Conservation (phyloP, 1,140 invertebrate genomes). For the Paraescarpia echinospica region DNA sequence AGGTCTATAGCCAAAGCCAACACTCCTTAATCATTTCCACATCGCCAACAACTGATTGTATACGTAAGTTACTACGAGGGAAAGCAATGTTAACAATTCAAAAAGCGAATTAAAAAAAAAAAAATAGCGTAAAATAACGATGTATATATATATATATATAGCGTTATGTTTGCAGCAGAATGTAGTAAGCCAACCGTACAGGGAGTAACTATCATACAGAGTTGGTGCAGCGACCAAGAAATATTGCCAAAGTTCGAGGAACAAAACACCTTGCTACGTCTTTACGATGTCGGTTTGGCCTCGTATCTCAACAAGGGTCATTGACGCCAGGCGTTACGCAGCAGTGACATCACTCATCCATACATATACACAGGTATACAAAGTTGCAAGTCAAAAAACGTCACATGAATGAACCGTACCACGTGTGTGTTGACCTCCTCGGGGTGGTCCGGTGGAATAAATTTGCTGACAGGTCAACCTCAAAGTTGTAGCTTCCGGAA, state of each 20-base stretch:
- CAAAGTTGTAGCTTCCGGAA: background rate
- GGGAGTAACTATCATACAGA: too few species aligned
- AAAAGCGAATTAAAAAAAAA: too few species aligned
- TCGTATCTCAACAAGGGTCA: background rate
- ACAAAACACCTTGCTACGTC: background rate
- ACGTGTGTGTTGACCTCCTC: background rate
- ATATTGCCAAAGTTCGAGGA: background rate
- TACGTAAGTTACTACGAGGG: too few species aligned
- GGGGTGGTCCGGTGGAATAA: background rate
- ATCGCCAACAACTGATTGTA: too few species aligned
- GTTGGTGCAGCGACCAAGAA: background rate
- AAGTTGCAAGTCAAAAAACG: background rate
- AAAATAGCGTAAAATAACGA: too few species aligned
- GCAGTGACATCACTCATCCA: background rate
- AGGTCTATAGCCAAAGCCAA: too few species aligned
- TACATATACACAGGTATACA: background rate
- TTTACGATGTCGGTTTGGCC: background rate
- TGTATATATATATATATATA: too few species aligned
- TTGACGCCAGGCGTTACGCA: background rate
- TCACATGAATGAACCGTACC: background rate
- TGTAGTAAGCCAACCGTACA: too few species aligned
- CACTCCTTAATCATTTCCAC: too few species aligned
- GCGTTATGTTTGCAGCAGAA: too few species aligned
- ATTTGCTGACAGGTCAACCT: background rate
- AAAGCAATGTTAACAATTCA: too few species aligned